Evolutionary conservation across 1,140 invertebrate genomes (phyloP), one percentile per base, ranked within the genome.

Genomic region (Drosophila lacteicornis): DNA sequence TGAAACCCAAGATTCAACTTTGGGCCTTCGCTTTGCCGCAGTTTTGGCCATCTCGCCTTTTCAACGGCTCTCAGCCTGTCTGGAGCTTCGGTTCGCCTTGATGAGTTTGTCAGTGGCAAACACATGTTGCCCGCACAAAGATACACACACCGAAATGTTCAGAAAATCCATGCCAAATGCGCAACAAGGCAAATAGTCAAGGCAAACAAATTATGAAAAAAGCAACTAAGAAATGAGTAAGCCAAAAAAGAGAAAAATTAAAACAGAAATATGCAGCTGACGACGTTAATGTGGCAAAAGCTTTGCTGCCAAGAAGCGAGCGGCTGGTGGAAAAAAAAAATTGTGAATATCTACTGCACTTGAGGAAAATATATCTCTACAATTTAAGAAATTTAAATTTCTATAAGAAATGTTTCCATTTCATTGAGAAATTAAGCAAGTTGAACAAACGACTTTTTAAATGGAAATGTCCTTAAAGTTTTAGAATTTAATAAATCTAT

Each of bases 121-220:
- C 61, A 79, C 69, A 43, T 75, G 80, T 82, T 79, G 65, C 36
- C 56, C 56, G 47, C 73, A 62, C 56, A 81, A 70, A 80, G 66
- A 80, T 38, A 60, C 40, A 68, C 62, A 56, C 27, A 45, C 36
- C 33, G 33, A 38, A 38, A 38, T 22, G 51, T 55, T 38, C 69
- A 70, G 33, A 55, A 59, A 42, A 38, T 36, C 40, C 56, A 69
- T 79, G 45, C 27, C 60, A 83, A 83, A 79, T 79, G 81, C 76
- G 76, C 81, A 83, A 79, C 71, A 79, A 82, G 80, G 70, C 70
- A 83, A 83, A 83, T 75, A 79, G 70, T 79, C 70, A 75, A 75
- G 63, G 79, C 80, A 75, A 76, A 61, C 65, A 81, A 80, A 80
- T 80, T 80, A 78, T 78, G 61, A 57, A 78, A 77, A 78, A 82